These are phyloP conservation scores for Cyclura pinguis DNA, from an alignment of 2,797 vertebrate genomes.

Conservation along the genomic window DNA sequence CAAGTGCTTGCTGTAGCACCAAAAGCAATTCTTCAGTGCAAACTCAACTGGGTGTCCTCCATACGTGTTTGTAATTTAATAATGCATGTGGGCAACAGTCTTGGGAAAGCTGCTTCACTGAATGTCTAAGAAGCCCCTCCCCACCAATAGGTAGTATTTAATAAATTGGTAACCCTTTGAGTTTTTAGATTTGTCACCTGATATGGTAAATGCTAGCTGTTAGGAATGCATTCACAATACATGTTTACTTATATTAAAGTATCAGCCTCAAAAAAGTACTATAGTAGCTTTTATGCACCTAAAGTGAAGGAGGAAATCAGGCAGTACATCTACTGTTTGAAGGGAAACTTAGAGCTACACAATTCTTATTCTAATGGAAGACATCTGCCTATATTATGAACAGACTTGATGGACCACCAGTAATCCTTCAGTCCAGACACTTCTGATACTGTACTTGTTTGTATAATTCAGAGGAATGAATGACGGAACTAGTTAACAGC, in stretches of 20 bases:
- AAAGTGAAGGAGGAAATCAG: neutral
- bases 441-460: slow-evolving; percentile 16
- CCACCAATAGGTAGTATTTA: neutral
- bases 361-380: neutral
- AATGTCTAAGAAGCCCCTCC: neutral
- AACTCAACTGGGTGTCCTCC: no score
- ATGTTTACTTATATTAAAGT: neutral
- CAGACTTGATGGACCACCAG: neutral
- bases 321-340: neutral
- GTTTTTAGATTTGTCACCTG: neutral
- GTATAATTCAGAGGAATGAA: slow-evolving; percentile 1
- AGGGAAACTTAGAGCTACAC: neutral
- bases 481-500: slow-evolving; percentile 5
- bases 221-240: neutral
- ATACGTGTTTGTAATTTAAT: neutral
- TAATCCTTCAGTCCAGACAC: slow-evolving; percentile 27
- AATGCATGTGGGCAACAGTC: neutral
- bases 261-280: neutral
- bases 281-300: neutral
- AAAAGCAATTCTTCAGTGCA: neutral
- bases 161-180: neutral
- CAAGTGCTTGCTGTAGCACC: neutral
- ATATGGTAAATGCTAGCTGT: neutral
- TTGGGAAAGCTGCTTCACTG: neutral
- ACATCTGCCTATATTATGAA: neutral